These are phyloP conservation scores for Charaxes varanes DNA, from an alignment of 1,140 invertebrate species.

Conservation along the genomic window DNA sequence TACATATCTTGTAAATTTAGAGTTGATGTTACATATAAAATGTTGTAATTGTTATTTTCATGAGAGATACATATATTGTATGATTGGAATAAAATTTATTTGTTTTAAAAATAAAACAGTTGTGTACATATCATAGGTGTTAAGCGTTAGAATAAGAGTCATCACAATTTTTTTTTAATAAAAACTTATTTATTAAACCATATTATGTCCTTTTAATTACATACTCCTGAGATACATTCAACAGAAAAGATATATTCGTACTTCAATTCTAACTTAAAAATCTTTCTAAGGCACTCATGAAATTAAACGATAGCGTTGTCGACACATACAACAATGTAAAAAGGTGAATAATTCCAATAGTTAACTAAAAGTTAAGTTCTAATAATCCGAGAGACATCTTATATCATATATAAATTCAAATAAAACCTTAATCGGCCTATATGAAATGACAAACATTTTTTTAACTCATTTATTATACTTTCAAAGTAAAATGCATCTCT, in stretches of 20 bases:
- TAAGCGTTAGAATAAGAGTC: constrained; percentile 41
- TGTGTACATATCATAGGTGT: constrained; percentile 30
- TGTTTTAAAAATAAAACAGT: constrained; percentile 5
- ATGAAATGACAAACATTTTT: too few relatives aligned
- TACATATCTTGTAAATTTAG: too few relatives aligned
- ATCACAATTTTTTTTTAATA: constrained; percentile 40
- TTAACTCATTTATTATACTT: constrained; percentile 1
- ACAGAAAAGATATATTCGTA: background rate
- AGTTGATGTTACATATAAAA: background rate
- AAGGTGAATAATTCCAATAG: too few relatives aligned
- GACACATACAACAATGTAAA: too few relatives aligned
- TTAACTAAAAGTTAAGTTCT: too few relatives aligned
- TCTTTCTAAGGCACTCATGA: background rate
- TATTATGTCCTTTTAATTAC: constrained; percentile 12
- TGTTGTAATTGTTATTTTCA: background rate
- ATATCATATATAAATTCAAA: too few relatives aligned
- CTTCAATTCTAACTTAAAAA: background rate
- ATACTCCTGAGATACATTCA: constrained; percentile 4
- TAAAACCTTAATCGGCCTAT: too few relatives aligned
- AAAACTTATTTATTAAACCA: constrained; percentile 59
- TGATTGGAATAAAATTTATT: background rate
- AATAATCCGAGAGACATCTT: too few relatives aligned
- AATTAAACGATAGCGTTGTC: too few relatives aligned
- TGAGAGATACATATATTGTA: background rate
- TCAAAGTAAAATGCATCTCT: constrained; percentile 7